phyloP scores from a whole-genome alignment of 2,888 invertebrate genomes.

The Chelonus formosanus region DNA sequence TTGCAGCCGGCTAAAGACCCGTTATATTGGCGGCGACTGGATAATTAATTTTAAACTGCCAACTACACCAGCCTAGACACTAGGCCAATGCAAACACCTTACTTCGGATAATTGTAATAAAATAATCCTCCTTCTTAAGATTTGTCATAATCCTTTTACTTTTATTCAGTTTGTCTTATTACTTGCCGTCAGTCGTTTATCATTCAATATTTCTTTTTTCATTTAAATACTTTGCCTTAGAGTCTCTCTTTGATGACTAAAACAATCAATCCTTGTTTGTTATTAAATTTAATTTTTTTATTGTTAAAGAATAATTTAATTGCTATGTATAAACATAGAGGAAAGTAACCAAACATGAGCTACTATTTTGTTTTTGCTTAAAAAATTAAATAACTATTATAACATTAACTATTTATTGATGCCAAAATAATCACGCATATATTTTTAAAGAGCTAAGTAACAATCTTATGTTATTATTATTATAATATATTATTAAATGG shows the following conservation, averaged over 20 bases:
- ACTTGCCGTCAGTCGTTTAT: not conserved
- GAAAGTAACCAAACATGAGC: no score
- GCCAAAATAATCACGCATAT: no score
- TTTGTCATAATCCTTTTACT: constrained; percentile 2
- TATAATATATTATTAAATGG: no score
- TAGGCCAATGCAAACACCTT: constrained; percentile 63
- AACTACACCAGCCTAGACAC: constrained; percentile 53
- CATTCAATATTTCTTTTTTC: constrained; percentile 5
- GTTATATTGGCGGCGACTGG: constrained; percentile 59
- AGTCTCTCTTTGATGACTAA: not conserved
- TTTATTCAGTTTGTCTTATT: constrained; percentile 5
- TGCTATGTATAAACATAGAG: no score
- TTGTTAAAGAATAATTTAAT: no score
- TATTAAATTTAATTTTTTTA: no score
- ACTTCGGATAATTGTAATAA: constrained; percentile 33
- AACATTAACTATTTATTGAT: no score
- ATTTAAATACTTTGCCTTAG: not conserved
- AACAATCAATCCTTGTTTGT: not conserved
- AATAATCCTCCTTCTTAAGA: constrained; percentile 33
- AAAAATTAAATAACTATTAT: no score
- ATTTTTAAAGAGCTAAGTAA: no score
- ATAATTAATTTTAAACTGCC: constrained; percentile 62
- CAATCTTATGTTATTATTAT: no score
- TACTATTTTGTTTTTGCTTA: no score
- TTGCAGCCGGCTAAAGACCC: constrained; percentile 55